phyloP scores from a whole-genome alignment of 2,888 invertebrate species.

The Chironomus riparius region DNA sequence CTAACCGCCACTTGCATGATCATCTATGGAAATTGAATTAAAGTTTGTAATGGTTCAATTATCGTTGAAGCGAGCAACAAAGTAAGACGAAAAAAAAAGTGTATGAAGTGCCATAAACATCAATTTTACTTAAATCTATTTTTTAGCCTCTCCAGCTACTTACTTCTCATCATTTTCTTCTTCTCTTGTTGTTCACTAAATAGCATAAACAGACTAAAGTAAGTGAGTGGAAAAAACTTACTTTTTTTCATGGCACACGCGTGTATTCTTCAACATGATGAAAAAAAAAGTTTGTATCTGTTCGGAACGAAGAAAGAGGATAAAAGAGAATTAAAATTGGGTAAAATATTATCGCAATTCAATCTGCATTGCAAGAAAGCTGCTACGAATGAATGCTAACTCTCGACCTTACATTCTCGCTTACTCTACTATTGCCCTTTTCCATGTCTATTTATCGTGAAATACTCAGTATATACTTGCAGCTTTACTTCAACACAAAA shows the following conservation, averaged over 20 bases:
- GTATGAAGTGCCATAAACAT: slow-evolving; percentile 12
- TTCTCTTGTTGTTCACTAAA: not conserved
- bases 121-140: slow-evolving; percentile 20
- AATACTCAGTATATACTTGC: not conserved
- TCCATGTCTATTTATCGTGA: not conserved
- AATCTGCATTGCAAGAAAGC: not conserved
- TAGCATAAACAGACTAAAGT: not conserved
- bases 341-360: not conserved
- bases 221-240: not conserved
- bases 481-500: not conserved
- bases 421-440: not conserved
- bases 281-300: not conserved
- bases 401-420: not conserved
- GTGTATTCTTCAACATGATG: not conserved
- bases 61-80: slow-evolving; percentile 7
- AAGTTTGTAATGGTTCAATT: slow-evolving; percentile 25
- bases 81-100: not conserved
- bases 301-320: too few relatives aligned
- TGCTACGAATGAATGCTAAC: not conserved
- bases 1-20: not conserved
- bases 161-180: not conserved
- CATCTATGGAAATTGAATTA: slow-evolving; percentile 13
- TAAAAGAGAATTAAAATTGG: not conserved
- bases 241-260: not conserved
- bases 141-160: not conserved